These are phyloP conservation scores for Tonatia bakeri DNA, from an alignment of 2,113 vertebrate species.

Conservation along the genomic window DNA sequence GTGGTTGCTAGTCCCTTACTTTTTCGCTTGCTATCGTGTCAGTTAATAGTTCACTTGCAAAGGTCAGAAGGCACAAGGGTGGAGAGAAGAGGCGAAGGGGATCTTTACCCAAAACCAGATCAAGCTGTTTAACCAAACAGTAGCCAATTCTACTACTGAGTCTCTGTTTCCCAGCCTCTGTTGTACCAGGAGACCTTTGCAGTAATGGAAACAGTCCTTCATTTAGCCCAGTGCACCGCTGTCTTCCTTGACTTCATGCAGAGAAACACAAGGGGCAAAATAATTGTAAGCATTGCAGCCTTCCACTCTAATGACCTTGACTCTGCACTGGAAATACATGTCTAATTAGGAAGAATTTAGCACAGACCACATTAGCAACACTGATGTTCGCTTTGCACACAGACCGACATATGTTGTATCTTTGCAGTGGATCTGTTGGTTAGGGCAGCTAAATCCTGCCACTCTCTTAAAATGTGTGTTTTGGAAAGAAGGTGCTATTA, in stretches of 20 bases:
- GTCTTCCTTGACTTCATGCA: slow-evolving; percentile 77
- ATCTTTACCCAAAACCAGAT: slow-evolving; percentile 47
- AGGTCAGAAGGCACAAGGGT: slow-evolving; percentile 31
- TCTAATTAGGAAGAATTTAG: slow-evolving; percentile 73
- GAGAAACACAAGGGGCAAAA: slow-evolving; percentile 66
- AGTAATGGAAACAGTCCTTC: slow-evolving; percentile 51
- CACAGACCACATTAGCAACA: slow-evolving; percentile 69
- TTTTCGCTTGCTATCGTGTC: slow-evolving; percentile 52
- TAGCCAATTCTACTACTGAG: slow-evolving; percentile 57
- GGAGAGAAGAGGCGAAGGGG: neutral
- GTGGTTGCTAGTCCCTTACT: slow-evolving; percentile 39
- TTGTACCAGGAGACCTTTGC: slow-evolving; percentile 65
- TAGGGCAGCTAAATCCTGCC: slow-evolving; percentile 55
- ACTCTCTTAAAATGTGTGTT: slow-evolving; percentile 61
- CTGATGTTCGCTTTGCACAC: slow-evolving; percentile 71
- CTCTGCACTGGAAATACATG: slow-evolving; percentile 61
- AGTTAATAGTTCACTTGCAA: slow-evolving; percentile 39
- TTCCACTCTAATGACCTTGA: slow-evolving; percentile 73
- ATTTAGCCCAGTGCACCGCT: slow-evolving; percentile 48
- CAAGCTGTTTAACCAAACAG: slow-evolving; percentile 65
- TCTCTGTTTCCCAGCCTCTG: slow-evolving; percentile 52
- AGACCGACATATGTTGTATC: slow-evolving; percentile 62
- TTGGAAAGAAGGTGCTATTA: slow-evolving; percentile 43
- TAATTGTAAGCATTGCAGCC: slow-evolving; percentile 68
- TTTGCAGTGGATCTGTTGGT: slow-evolving; percentile 62